phyloP scores from a whole-genome alignment of 2,888 invertebrate species.

The Fragum sueziense region DNA sequence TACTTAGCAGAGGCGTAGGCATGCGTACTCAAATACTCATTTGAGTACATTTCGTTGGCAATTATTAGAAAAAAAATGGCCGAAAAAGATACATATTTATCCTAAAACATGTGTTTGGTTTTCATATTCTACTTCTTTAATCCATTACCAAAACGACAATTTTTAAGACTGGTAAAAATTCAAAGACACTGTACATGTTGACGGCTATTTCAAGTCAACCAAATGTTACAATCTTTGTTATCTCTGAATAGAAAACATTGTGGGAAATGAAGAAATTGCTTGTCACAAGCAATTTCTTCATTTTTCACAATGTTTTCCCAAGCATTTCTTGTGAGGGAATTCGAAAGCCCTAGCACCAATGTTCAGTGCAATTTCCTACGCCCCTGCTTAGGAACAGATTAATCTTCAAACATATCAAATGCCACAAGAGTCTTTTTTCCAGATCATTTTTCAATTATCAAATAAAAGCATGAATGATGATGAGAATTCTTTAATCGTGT shows the following conservation, averaged over 20 bases:
- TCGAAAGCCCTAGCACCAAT: not conserved
- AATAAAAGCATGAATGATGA: not conserved
- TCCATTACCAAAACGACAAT: not conserved
- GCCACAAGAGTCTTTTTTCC: not conserved
- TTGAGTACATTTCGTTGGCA: too few relatives aligned
- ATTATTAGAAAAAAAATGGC: not conserved
- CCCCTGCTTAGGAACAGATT: not conserved
- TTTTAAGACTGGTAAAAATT: not conserved
- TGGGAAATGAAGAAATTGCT: slow-evolving; percentile 7
- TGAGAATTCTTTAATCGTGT: not conserved
- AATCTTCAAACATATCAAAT: not conserved
- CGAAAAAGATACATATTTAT: not conserved
- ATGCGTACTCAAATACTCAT: too few relatives aligned
- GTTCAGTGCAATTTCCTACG: not conserved
- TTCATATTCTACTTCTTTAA: not conserved
- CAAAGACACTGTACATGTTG: not conserved
- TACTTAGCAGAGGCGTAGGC: too few relatives aligned
- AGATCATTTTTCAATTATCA: not conserved
- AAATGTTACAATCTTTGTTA: not conserved
- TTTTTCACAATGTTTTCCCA: not conserved
- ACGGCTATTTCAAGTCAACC: too few relatives aligned
- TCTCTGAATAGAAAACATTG: not conserved
- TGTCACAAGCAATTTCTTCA: not conserved
- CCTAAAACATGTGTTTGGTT: not conserved
- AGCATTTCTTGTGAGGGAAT: too few relatives aligned